These are phyloP conservation scores for Hydraecia micacea DNA, from an alignment of 2,888 invertebrate genomes.

Conservation along the genomic window DNA sequence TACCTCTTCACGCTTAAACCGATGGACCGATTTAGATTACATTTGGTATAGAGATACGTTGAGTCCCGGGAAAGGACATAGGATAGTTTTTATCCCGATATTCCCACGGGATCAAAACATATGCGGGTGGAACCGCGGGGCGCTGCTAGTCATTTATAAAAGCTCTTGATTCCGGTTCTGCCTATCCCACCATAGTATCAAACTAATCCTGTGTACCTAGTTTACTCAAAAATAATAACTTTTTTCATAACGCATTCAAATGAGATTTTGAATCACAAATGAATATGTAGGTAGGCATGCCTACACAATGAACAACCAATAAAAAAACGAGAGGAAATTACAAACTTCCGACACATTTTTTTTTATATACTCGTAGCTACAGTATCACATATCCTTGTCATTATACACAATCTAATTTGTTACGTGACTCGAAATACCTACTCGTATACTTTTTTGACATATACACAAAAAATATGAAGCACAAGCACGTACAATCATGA, in stretches of 20 bases:
- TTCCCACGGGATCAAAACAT: too few relatives aligned
- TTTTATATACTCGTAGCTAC: slow-evolving; percentile 23
- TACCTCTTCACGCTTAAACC: too few relatives aligned
- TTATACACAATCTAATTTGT: slow-evolving; percentile 60
- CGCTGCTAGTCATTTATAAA: not conserved
- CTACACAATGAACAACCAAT: slow-evolving; percentile 1
- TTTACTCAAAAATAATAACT: not conserved
- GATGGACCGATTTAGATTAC: too few relatives aligned
- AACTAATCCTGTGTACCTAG: not conserved
- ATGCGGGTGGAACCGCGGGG: too few relatives aligned
- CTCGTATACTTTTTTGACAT: slow-evolving; percentile 31
- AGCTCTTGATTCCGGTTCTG: not conserved
- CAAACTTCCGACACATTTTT: slow-evolving; percentile 29
- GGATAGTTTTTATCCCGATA: too few relatives aligned
- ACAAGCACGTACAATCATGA: slow-evolving; percentile 48
- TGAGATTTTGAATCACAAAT: slow-evolving; percentile 5
- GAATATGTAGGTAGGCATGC: not conserved
- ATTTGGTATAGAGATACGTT: too few relatives aligned
- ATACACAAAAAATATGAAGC: slow-evolving; percentile 36
- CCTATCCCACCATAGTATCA: not conserved
- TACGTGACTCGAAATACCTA: slow-evolving; percentile 59
- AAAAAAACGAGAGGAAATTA: slow-evolving; percentile 30
- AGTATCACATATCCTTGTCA: slow-evolving; percentile 50
- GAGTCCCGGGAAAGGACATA: too few relatives aligned
- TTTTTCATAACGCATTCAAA: not conserved